Base-by-base conservation (phyloP, 2,113 vertebrate species). In the Chrysochloris asiatica region DNA sequence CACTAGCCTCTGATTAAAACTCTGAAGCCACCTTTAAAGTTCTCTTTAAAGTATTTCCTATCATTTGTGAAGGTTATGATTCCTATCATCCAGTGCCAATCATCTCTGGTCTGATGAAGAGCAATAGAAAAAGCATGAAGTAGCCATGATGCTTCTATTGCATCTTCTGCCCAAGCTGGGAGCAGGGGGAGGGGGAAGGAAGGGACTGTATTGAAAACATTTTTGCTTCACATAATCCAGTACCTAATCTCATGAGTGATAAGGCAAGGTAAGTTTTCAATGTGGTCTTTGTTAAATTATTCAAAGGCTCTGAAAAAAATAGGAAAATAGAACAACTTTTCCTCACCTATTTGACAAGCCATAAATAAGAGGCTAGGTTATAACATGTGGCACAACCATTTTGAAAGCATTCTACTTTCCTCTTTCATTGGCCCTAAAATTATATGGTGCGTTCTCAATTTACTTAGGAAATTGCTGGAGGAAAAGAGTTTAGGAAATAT, bases 381-480 rank as follows among this genome's bases (percentile, higher is more conserved):
- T 22, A 48, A 78, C 90, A 26, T 47, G 10, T 50, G n/a, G 50
- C 75, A 91, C 84, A 90, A 90, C 67, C 79, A 7, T 89, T 88
- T 72, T 79, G 36, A 95, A 96, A 95, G 84, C 6, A 16, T 86
- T 86, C 73, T 47, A 43, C 59, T 88, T 86, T 83, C 38, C 91
- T 96, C 93, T 94, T 96, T 95, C 95, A 86, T 28, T 22, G 63
- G 56, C 65, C 47, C 75, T 91, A 95, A 54, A 93, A 88, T 94
- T 95, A 97, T 93, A 90, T 88, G 72, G 8, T 83, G 56, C 63
- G 94, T 83, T 94, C 84, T 91, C 94, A 78, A 93, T 95, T 97
- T 97, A 24, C 2, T 72, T 85, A 94, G 89, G 96, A 97, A 97
- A 92, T 95, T 93, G 87, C 65, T 90, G 86, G 92, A 95, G 95